Conservation (phyloP, 1,140 invertebrate species). For the Orius insidiosus region DNA sequence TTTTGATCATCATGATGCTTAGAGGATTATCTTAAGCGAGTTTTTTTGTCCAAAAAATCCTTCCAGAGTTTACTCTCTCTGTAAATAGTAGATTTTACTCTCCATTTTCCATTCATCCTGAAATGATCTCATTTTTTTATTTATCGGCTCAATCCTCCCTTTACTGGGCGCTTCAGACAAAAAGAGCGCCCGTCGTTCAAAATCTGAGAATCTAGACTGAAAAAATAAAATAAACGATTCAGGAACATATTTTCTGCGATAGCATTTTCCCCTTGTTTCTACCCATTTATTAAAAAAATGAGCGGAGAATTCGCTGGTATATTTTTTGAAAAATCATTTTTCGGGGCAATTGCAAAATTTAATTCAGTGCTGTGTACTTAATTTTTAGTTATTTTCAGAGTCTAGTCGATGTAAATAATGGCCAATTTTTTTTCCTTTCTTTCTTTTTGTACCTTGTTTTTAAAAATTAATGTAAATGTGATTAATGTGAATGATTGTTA, state of each 20-base stretch:
- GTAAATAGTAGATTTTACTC: no score
- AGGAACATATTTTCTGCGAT: not conserved
- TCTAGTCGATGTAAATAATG: conserved; percentile 13
- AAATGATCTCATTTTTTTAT: not conserved
- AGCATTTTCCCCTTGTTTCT: not conserved
- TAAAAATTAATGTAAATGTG: conserved; percentile 5
- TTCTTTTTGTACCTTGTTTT: conserved; percentile 11
- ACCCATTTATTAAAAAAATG: not conserved
- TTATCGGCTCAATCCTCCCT: not conserved
- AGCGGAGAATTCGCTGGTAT: not conserved
- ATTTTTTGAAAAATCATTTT: conserved; percentile 5
- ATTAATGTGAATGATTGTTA: conserved; percentile 2
- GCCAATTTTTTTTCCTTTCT: conserved; percentile 8
- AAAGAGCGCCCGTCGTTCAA: not conserved
- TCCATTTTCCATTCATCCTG: not conserved
- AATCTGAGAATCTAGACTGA: conserved; percentile 11
- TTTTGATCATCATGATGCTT: not conserved
- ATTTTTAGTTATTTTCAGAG: conserved; percentile 1
- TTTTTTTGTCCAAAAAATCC: not conserved
- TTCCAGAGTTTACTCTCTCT: conserved; percentile 1
- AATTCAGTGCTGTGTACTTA: conserved; percentile 9
- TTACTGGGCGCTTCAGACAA: no score
- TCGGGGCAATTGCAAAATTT: not conserved
- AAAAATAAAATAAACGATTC: not conserved
- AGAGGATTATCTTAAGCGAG: not conserved